Evolutionary conservation across 2,888 invertebrate genomes (phyloP).

Genomic region (Heliconius erato): DNA sequence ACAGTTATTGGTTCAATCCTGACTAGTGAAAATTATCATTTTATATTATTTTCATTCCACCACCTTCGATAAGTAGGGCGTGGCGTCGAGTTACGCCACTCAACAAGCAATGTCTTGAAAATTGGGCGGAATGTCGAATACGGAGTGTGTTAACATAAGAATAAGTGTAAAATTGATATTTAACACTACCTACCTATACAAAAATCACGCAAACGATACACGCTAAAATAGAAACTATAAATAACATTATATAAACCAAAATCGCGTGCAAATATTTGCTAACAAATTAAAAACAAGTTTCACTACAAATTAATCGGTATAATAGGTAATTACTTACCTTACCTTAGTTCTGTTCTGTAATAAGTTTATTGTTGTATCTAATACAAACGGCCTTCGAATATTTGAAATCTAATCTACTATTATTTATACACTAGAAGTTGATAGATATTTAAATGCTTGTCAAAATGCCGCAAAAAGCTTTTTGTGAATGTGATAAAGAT

Average conservation of each 20-base stretch:
- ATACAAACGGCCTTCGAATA: constrained; percentile 43
- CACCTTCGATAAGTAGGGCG: not conserved
- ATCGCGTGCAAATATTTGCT: constrained; percentile 30
- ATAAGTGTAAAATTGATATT: too few species aligned
- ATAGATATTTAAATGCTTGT: constrained; percentile 35
- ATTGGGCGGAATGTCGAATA: not conserved
- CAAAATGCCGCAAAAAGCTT: constrained; percentile 32
- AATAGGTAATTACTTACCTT: constrained; percentile 35
- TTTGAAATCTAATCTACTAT: constrained; percentile 44
- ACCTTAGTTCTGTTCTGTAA: constrained; percentile 47
- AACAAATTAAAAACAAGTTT: not conserved
- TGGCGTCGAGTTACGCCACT: not conserved
- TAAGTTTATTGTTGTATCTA: constrained; percentile 49
- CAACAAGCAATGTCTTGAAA: not conserved
- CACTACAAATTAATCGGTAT: constrained; percentile 45
- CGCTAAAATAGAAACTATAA: constrained; percentile 13
- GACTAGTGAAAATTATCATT: not conserved
- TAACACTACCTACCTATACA: too few species aligned
- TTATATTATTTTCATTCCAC: not conserved
- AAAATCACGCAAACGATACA: constrained; percentile 7
- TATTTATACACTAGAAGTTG: constrained; percentile 33
- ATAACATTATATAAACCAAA: not conserved
- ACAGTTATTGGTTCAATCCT: not conserved
- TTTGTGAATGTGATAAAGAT: constrained; percentile 33
- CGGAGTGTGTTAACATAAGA: not conserved